These are phyloP conservation scores for Shargacucullia verbasci DNA, from an alignment of 2,888 invertebrate species.

Conservation along the genomic window DNA sequence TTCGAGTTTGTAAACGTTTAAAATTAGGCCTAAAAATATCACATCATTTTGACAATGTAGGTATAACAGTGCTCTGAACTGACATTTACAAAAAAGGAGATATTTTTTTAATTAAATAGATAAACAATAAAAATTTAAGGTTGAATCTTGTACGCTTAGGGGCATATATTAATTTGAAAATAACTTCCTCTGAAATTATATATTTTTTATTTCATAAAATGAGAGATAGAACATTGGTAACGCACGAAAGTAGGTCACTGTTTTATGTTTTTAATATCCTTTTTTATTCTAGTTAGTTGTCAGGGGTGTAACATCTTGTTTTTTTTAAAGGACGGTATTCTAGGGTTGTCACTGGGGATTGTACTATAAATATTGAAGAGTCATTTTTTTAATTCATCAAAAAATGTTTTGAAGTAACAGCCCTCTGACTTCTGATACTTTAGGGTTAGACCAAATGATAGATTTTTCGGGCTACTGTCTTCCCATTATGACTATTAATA, in stretches of 20 bases:
- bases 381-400: too few relatives aligned
- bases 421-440: too few relatives aligned
- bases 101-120: too few relatives aligned
- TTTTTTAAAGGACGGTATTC: slow-evolving; percentile 11
- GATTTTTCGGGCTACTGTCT: too few relatives aligned
- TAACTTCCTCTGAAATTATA: slow-evolving; percentile 9
- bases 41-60: too few relatives aligned
- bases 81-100: too few relatives aligned
- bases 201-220: slow-evolving; percentile 1
- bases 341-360: slow-evolving; percentile 6
- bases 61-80: too few relatives aligned
- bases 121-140: slow-evolving; percentile 5
- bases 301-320: slow-evolving; percentile 26
- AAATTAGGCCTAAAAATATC: too few relatives aligned
- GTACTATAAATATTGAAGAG: neutral
- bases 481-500: too few relatives aligned
- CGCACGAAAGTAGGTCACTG: slow-evolving; percentile 33
- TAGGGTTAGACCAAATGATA: too few relatives aligned
- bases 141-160: neutral
- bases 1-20: too few relatives aligned
- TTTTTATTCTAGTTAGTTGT: slow-evolving; percentile 28
- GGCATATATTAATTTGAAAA: slow-evolving; percentile 23
- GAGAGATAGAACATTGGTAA: slow-evolving; percentile 9
- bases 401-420: too few relatives aligned
- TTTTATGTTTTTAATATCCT: slow-evolving; percentile 8